Base-by-base conservation (phyloP, 2,888 invertebrate genomes). In the Platerodrilus igneus region DNA sequence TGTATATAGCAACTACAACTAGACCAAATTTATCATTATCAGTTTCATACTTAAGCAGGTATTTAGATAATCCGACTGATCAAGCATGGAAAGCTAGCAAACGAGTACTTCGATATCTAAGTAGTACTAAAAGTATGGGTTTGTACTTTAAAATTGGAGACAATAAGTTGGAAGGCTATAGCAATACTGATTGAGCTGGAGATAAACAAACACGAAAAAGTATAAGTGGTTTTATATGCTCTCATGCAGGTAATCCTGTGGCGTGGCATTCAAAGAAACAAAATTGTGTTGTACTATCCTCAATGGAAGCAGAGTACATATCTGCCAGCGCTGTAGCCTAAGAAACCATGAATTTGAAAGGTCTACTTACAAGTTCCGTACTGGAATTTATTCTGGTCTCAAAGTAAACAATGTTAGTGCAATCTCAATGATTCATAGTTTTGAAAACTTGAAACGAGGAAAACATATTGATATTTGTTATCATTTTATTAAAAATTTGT, bases 261-360 rank as follows among this genome's bases (percentile, higher is more conserved):
- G 31, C 35, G 6, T 51, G 48, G 54, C 30, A 40, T 35, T 51
- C 50, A 6, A 25, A 33, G 20, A 51, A 53, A 18, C 53, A 51
- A 35, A 41, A 15, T 18, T 48, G 48, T 47, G 46, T 50, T 4
- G 48, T 45, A 4, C 30, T 48, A 5, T 47, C 48, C 3, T 44
- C 48, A 13, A 45, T 47, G 41, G 43, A 50, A 21, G 45, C 43
- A 10, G 45, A 48, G 22, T 47, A 50, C 27, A 25, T 49, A 4
- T 26, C 44, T 10, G 49, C 45, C 9, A 29, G 33, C 18, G 25
- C 18, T 14, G 34, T 41, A 19, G 28, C 37, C 8, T 34, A 42
- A 34, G 34, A 42, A 37, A 11, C 38, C 5, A n/a, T 38, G 2
- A 42, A 38, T n/a, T 32, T 42, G 9, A 35, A 36, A 29, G 36